Evolutionary conservation across 2,888 invertebrate genomes (phyloP).

Genomic region (Incurvaria masculella): DNA sequence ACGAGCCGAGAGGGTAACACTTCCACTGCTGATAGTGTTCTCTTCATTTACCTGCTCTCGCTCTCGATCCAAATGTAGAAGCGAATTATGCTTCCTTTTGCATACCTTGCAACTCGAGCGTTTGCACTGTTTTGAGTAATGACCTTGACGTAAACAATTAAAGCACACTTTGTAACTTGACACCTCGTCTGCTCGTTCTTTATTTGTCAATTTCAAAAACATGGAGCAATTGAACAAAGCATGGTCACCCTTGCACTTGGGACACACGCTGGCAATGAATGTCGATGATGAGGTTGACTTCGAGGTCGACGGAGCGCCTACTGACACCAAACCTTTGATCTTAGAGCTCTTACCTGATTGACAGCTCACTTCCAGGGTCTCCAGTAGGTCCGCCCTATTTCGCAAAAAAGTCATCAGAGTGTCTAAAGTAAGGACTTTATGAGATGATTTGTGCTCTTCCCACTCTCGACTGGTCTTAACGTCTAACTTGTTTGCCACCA

Average conservation of each 20-base stretch:
- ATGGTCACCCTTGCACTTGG: too few species aligned
- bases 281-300: too few species aligned
- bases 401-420: background rate
- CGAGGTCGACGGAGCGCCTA: too few species aligned
- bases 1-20: background rate
- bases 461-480: background rate
- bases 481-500: constrained; percentile 2
- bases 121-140: background rate
- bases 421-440: background rate
- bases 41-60: too few species aligned
- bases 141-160: constrained; percentile 3
- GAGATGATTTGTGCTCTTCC: background rate
- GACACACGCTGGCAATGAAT: too few species aligned
- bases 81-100: background rate
- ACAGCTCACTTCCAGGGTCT: background rate
- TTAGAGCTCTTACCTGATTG: too few species aligned
- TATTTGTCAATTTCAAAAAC: too few species aligned
- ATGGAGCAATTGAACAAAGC: too few species aligned
- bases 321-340: too few species aligned
- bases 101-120: background rate
- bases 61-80: background rate
- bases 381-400: constrained; percentile 1
- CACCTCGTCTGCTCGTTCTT: too few species aligned
- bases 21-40: too few species aligned
- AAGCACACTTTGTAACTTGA: background rate